A percentile compares a stretch with the other conserved stretches of the same genome.
These are phyloP conservation scores for Muraenolepis orangiensis DNA, from an alignment of 2,797 vertebrate species.

Conservation along the genomic window DNA sequence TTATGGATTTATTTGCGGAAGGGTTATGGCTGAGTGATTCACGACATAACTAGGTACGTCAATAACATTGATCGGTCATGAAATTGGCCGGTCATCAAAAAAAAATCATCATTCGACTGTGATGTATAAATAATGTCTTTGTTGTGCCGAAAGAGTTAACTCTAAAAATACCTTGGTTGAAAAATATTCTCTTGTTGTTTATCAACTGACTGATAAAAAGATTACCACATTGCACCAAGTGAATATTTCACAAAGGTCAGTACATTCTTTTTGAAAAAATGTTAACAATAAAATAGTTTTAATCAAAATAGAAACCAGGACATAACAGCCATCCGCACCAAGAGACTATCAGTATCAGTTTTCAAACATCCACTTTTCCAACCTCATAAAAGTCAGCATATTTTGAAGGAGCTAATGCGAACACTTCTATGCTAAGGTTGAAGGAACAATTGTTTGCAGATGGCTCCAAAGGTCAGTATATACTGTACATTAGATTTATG, in stretches of 20 bases:
- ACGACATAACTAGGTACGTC: conserved; percentile 12
- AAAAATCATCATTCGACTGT: too few relatives aligned
- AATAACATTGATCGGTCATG: conserved; percentile 5
- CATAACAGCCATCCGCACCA: neutral
- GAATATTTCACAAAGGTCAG: neutral
- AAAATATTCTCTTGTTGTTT: neutral
- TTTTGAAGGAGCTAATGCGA: neutral
- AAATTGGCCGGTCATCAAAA: too few relatives aligned
- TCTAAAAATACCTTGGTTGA: too few relatives aligned
- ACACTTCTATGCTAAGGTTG: neutral
- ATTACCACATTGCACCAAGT: neutral
- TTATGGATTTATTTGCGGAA: conserved; percentile 23
- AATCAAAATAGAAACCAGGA: neutral
- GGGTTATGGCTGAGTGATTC: conserved; percentile 7
- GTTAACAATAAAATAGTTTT: neutral
- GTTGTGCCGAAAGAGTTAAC: too few relatives aligned
- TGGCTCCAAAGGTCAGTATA: neutral
- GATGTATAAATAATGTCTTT: too few relatives aligned
- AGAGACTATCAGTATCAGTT: neutral
- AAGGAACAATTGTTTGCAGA: neutral
- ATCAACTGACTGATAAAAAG: neutral
- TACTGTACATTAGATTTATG: neutral
- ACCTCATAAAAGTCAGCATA: neutral
- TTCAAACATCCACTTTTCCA: neutral
- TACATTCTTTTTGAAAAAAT: neutral